Evolutionary conservation across 2,797 vertebrate genomes (phyloP), one percentile per base, ranked within the genome.

Genomic region (Sus cebifrons): DNA sequence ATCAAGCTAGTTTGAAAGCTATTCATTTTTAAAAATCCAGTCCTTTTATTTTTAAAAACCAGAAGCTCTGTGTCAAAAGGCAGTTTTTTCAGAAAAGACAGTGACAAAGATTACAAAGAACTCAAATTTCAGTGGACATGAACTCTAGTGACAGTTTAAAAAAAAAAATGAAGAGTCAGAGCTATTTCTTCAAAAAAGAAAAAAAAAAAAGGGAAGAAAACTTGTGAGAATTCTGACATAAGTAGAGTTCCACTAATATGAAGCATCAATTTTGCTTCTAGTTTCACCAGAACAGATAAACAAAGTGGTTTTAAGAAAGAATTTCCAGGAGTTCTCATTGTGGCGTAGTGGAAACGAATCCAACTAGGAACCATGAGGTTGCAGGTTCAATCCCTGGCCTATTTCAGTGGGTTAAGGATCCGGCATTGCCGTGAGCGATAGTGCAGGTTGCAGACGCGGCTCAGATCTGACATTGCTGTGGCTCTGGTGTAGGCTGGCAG

Each of bases 1-100:
- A 12, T 92, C 62, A 87, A 90, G 58, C 16, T n/a, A 70, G 81
- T 89, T 86, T 77, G 77, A 78, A 93, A 81, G 25, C 32, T 71
- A 16, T 86, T 94, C 62, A 29, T 78, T 96, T 96, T 95, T 36
- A 62, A 92, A 92, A 97, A 67, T 91, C 27, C 27, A 27, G 5
- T 74, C 74, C 11, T 27, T 52, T 49, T 49, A 49, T 49, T 49
- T 49, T 49, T 6, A 49, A 67, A 21, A 97, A 83, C 15, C 52
- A 81, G 79, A 89, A 89, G 25, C 17, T 92, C 18, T 82, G 13
- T 79, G 17, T 90, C 18, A 86, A 86, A 81, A 96, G 54, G 21
- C 21, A 82, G 15, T 82, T 81, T 71, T 70, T 93, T 95, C 73
- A 62, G 67, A 85, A 86, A 96, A 86, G 65, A 89, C 23, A 64